Evolutionary conservation across 37 sponge, comb jelly and placozoan species (phyloP).

Genomic region (Halichondria panicea): DNA sequence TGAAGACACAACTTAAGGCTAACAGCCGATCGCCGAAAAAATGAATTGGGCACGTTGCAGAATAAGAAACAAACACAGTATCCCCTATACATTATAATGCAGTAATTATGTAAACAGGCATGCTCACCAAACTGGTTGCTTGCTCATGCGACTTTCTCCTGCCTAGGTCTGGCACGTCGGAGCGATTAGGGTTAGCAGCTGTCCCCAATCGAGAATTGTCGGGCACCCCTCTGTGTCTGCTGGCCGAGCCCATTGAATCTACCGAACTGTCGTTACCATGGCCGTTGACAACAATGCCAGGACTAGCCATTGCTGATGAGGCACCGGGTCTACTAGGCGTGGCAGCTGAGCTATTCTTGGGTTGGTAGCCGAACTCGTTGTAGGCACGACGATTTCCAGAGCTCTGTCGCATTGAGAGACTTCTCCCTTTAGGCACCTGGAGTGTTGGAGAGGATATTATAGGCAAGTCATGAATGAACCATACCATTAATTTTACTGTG

Average conservation of each 20-base stretch:
- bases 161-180: slow-evolving; percentile 58
- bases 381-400: slow-evolving; percentile 16
- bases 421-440: slow-evolving; percentile 34
- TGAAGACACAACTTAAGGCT: no score
- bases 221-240: slow-evolving; percentile 7
- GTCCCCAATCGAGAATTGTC: slow-evolving; percentile 7
- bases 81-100: neutral
- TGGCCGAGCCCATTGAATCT: slow-evolving; percentile 27
- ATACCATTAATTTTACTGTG: no score
- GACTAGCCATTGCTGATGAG: neutral
- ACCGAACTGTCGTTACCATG: slow-evolving; percentile 35
- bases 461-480: no score
- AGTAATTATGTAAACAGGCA: neutral
- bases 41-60: no score
- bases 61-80: neutral
- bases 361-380: slow-evolving; percentile 7
- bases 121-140: slow-evolving; percentile 15
- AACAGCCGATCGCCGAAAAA: no score
- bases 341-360: slow-evolving; percentile 2
- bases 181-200: slow-evolving; percentile 63
- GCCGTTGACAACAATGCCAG: slow-evolving; percentile 35
- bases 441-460: no score
- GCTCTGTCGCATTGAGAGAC: slow-evolving; percentile 74
- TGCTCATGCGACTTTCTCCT: slow-evolving; percentile 63
- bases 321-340: neutral